Base-by-base conservation (phyloP, 2,888 invertebrate species). In the Lycia hirtaria region DNA sequence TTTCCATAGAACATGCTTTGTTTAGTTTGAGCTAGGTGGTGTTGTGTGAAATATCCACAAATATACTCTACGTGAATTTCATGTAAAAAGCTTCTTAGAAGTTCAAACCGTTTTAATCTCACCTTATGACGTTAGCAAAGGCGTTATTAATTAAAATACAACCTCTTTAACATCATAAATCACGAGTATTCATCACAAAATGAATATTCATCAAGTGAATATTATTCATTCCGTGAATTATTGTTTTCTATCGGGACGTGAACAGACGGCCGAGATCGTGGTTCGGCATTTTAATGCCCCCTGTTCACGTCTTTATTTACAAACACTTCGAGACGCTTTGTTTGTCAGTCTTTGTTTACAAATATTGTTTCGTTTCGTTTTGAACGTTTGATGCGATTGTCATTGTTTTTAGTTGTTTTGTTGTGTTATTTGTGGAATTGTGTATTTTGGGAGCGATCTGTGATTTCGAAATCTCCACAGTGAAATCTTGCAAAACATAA, bases 161-260 rank as follows among this genome's bases (percentile, higher is more conserved):
- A 41, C 32, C 43, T 19, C 35, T 47, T 28, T 10, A 45, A 43
- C 43, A 50, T 15, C 43, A 48, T 56, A 56, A 56, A 56, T 56
- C 56, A 56, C 22, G 17, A 4, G 44, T 30, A 38, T 50, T 50
- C 38, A 33, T 44, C 64, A 61, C 37, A 60, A 63, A 70, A 76
- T 81, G 80, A 81, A 81, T 83, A 81, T 80, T 81, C 80, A 80
- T 79, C 61, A 20, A 45, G 33, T 62, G 56, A 47, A 35, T 47
- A 37, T 47, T 47, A 47, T 35, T 47, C 47, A 47, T 47, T 35
- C 47, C 47, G 35, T 35, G 24, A 56, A 55, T 59, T 62, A 56
- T 58, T 30, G 47, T 45, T 52, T 45, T 48, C 43, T 57, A 43
- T 50, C 26, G 43, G 40, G 35, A 47, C 62, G 60, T 4, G 53